A percentile compares a stretch with the other conserved stretches of the same genome.
Conservation (phyloP, 1,140 invertebrate species). For the Drosophila setifemur region DNA sequence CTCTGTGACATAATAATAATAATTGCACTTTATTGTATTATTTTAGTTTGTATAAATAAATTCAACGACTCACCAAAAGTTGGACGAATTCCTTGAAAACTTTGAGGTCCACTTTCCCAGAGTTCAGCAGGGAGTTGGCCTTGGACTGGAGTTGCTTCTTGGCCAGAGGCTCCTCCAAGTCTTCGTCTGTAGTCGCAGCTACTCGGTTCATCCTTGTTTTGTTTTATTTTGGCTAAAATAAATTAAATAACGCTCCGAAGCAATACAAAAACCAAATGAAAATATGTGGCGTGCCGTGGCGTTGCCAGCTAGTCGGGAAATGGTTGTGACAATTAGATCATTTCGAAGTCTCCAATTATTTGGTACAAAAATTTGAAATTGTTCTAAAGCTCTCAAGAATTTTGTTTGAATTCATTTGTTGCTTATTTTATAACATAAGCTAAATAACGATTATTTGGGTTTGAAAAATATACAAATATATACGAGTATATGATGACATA, state of each 20-base stretch:
- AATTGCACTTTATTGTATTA: slow-evolving; percentile 28
- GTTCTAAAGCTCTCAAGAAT: too few relatives aligned
- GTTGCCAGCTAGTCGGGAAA: neutral
- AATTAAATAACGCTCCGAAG: neutral
- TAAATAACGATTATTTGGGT: too few relatives aligned
- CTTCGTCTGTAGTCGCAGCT: neutral
- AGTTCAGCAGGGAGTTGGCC: slow-evolving; percentile 87
- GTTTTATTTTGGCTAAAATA: too few relatives aligned
- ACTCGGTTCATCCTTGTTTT: neutral
- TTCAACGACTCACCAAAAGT: slow-evolving; percentile 45
- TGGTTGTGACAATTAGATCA: neutral
- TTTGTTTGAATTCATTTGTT: too few relatives aligned
- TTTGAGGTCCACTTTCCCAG: slow-evolving; percentile 80
- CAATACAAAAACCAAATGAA: slow-evolving; percentile 12
- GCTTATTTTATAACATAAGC: too few relatives aligned
- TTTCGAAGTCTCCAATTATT: neutral
- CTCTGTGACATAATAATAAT: too few relatives aligned
- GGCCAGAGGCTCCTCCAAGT: neutral
- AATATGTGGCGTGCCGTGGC: neutral
- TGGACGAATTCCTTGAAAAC: slow-evolving; percentile 23
- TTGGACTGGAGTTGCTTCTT: slow-evolving; percentile 83
- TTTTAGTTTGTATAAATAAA: too few relatives aligned
- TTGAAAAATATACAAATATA: too few relatives aligned
- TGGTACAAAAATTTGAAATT: neutral
- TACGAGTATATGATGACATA: too few relatives aligned